Evolutionary conservation across 2,888 invertebrate genomes (phyloP).

Genomic region (Lamellibrachia columna): DNA sequence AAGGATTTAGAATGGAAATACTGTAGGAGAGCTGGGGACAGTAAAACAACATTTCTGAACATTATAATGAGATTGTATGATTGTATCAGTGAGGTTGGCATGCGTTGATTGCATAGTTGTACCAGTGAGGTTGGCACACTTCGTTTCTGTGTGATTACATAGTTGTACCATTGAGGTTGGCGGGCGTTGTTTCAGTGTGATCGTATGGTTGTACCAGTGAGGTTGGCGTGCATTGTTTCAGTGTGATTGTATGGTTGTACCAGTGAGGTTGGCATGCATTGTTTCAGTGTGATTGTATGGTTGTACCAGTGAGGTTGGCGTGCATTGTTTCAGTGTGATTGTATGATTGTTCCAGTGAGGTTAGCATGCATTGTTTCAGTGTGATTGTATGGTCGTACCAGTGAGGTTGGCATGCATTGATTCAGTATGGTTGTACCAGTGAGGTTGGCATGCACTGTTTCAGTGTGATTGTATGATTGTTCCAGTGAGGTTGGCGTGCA

Average conservation of each 20-base stretch:
- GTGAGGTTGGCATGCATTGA: neutral
- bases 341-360: neutral
- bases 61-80: too few relatives aligned
- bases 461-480: neutral
- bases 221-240: neutral
- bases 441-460: neutral
- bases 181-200: too few relatives aligned
- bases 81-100: neutral
- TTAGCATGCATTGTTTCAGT: conserved; percentile 71
- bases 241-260: neutral
- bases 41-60: too few relatives aligned
- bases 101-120: neutral
- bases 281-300: neutral
- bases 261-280: neutral
- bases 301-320: neutral
- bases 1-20: too few relatives aligned
- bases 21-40: too few relatives aligned
- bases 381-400: conserved; percentile 91
- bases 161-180: neutral
- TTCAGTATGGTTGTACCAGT: neutral
- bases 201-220: neutral
- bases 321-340: too few relatives aligned
- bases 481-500: neutral
- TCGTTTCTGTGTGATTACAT: neutral
- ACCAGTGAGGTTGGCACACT: neutral